phyloP scores from a whole-genome alignment of 2,888 invertebrate species.

The Palloptera scutellata region DNA sequence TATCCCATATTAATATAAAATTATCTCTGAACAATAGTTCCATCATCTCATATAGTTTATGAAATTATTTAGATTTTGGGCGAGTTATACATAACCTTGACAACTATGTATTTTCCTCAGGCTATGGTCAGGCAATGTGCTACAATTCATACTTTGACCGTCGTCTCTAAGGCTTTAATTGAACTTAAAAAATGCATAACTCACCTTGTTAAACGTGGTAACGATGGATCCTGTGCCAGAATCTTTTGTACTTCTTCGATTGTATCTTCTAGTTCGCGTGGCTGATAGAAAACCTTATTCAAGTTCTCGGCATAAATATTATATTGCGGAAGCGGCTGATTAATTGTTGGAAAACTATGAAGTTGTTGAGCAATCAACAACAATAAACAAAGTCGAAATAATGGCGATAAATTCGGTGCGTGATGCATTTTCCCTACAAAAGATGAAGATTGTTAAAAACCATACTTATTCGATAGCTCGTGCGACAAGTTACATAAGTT shows the following conservation, averaged over 20 bases:
- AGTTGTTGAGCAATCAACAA: slow-evolving; percentile 28
- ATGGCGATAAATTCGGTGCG: slow-evolving; percentile 26
- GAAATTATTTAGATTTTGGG: no score
- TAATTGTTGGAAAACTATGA: slow-evolving; percentile 45
- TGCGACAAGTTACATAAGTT: no score
- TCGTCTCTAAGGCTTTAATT: no score
- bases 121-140: no score
- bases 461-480: no score
- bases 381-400: slow-evolving; percentile 37
- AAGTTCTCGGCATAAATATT: slow-evolving; percentile 35
- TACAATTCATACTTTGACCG: no score
- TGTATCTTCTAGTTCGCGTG: slow-evolving; percentile 58
- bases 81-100: no score
- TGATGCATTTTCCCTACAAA: slow-evolving; percentile 32
- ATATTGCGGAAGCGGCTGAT: slow-evolving; percentile 36
- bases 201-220: slow-evolving; percentile 62
- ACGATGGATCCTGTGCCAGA: slow-evolving; percentile 57
- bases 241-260: slow-evolving; percentile 63
- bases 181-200: not conserved
- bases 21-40: no score
- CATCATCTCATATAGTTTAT: no score
- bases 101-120: no score
- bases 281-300: slow-evolving; percentile 51
- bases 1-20: no score
- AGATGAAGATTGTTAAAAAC: slow-evolving; percentile 2